Evolutionary conservation across 2,888 invertebrate genomes (phyloP).

Genomic region (Pseudococcus longispinus): DNA sequence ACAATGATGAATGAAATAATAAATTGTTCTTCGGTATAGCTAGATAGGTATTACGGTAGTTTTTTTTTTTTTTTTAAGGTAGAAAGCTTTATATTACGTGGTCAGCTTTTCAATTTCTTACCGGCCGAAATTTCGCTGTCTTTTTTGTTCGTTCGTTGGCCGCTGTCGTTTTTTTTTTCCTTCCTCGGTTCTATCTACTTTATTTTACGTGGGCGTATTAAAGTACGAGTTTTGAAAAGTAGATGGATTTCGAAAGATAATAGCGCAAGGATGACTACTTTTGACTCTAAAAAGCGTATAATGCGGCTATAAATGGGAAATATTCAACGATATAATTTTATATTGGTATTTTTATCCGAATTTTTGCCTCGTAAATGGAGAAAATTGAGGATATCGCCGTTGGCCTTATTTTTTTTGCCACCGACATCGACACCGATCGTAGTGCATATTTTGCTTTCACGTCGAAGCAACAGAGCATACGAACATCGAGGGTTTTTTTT

Average conservation of each 20-base stretch:
- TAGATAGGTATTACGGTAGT: not conserved
- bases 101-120: conserved; percentile 4
- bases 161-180: not conserved
- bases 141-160: not conserved
- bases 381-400: not conserved
- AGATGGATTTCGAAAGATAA: conserved; percentile 19
- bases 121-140: not conserved
- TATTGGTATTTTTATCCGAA: conserved; percentile 1
- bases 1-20: conserved; percentile 34
- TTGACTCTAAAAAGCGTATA: conserved; percentile 8
- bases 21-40: conserved; percentile 1
- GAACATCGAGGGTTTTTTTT: not conserved
- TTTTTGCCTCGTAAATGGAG: not conserved
- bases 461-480: not conserved
- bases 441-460: not conserved
- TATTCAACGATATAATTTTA: conserved; percentile 19
- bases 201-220: not conserved
- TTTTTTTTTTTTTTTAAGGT: not conserved
- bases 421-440: not conserved
- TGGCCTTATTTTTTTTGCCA: not conserved
- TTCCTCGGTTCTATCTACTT: not conserved
- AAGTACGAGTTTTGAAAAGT: conserved; percentile 19
- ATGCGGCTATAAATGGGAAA: conserved; percentile 7
- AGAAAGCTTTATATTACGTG: conserved; percentile 30
- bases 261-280: conserved; percentile 24